These are phyloP conservation scores for Dendrolimus houi DNA, from an alignment of 2,888 invertebrate genomes.

Conservation along the genomic window DNA sequence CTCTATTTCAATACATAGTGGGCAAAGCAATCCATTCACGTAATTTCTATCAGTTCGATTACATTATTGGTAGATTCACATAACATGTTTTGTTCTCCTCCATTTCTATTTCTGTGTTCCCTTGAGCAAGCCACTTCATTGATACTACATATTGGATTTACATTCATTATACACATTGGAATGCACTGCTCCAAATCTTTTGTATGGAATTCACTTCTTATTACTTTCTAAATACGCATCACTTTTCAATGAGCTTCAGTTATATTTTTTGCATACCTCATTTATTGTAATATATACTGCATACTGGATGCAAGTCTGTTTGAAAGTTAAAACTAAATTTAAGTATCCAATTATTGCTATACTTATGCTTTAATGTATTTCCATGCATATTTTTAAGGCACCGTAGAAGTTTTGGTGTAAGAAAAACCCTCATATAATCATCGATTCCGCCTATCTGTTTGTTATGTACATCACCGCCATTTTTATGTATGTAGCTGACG, in stretches of 20 bases:
- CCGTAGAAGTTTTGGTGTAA: too few species aligned
- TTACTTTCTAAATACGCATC: neutral
- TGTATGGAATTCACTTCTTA: conserved; percentile 21
- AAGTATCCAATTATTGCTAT: too few species aligned
- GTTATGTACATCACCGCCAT: too few species aligned
- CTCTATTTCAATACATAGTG: neutral
- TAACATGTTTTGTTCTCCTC: conserved; percentile 25
- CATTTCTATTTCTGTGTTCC: conserved; percentile 39
- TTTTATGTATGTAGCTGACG: too few species aligned
- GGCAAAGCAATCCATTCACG: conserved; percentile 14
- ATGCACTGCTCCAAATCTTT: conserved; percentile 33
- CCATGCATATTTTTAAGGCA: too few species aligned
- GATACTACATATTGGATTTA: conserved; percentile 32
- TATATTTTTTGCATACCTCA: too few species aligned
- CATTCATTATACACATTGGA: conserved; percentile 32
- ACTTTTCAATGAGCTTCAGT: neutral
- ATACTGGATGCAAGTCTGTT: too few species aligned
- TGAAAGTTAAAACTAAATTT: too few species aligned
- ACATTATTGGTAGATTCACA: conserved; percentile 19
- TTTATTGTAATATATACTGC: too few species aligned
- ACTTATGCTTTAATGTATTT: too few species aligned
- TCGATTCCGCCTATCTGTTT: too few species aligned
- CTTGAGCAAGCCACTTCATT: conserved; percentile 45
- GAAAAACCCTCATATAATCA: too few species aligned
- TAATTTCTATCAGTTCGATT: conserved; percentile 22